These are phyloP conservation scores for Nicator chloris DNA, from an alignment of 2,113 vertebrate genomes.

Conservation along the genomic window DNA sequence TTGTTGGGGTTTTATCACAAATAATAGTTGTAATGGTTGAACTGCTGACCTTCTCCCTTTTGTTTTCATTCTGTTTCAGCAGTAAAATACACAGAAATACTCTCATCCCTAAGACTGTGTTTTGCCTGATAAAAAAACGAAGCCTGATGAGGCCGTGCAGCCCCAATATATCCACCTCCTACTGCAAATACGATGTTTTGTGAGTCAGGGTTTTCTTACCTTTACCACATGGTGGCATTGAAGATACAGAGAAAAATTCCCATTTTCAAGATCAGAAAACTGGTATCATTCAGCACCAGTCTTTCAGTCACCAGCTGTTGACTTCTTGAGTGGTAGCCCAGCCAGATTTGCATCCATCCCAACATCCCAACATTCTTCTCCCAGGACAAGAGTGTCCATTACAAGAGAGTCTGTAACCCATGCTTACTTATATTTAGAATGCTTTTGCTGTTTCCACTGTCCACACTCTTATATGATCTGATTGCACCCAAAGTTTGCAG, in stretches of 20 bases:
- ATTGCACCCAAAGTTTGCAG: background rate
- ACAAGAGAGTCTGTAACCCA: background rate
- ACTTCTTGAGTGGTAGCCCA: background rate
- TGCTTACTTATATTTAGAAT: background rate
- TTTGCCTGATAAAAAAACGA: background rate
- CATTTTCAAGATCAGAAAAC: background rate
- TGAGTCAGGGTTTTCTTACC: background rate
- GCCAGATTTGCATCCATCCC: background rate
- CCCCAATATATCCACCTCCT: background rate
- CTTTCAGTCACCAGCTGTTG: background rate
- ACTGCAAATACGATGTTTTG: background rate
- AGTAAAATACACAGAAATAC: background rate
- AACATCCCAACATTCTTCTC: background rate
- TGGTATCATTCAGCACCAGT: background rate
- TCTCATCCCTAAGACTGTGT: background rate
- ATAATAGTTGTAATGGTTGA: background rate
- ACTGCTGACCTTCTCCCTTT: background rate
- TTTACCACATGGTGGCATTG: constrained; percentile 24
- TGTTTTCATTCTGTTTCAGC: background rate
- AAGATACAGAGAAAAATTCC: background rate
- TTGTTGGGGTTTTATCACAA: background rate
- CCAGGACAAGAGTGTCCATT: background rate
- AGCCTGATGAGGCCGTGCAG: background rate
- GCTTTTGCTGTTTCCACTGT: background rate
- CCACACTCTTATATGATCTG: background rate